Percentiles rank a stretch among this genome's conserved stretches.
Evolutionary conservation across 2,113 vertebrate species (phyloP).

Genomic region (Otus sunia): DNA sequence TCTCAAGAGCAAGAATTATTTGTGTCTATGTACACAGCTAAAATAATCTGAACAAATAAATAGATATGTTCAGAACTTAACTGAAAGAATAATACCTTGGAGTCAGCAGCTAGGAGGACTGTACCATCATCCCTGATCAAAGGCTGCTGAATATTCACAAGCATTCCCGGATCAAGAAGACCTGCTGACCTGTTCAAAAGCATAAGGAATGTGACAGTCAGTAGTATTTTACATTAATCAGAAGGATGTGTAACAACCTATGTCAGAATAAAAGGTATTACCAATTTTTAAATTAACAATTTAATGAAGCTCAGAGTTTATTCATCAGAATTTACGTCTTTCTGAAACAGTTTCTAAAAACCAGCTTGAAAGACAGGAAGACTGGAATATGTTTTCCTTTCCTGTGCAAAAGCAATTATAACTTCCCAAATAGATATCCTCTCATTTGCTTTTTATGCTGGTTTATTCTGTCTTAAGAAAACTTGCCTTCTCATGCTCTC

Average conservation of each 20-base stretch:
- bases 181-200: slow-evolving; percentile 79
- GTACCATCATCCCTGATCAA: slow-evolving; percentile 93
- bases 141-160: slow-evolving; percentile 98
- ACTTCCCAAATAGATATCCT: neutral
- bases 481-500: neutral
- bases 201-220: slow-evolving; percentile 39
- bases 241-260: neutral
- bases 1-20: neutral
- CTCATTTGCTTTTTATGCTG: neutral
- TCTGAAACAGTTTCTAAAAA: neutral
- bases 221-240: neutral
- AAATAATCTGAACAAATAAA: neutral
- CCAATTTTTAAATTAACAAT: neutral
- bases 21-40: neutral
- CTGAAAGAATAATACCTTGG: slow-evolving; percentile 80
- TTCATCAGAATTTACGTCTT: neutral
- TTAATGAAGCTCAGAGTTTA: neutral
- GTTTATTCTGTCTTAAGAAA: neutral
- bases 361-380: neutral
- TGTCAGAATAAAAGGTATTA: neutral
- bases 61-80: neutral
- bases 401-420: neutral
- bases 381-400: neutral
- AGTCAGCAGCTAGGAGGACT: slow-evolving; percentile 87
- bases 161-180: slow-evolving; percentile 95